Conservation (phyloP, 2,113 vertebrate species). For the Phrynosoma blainvillii region DNA sequence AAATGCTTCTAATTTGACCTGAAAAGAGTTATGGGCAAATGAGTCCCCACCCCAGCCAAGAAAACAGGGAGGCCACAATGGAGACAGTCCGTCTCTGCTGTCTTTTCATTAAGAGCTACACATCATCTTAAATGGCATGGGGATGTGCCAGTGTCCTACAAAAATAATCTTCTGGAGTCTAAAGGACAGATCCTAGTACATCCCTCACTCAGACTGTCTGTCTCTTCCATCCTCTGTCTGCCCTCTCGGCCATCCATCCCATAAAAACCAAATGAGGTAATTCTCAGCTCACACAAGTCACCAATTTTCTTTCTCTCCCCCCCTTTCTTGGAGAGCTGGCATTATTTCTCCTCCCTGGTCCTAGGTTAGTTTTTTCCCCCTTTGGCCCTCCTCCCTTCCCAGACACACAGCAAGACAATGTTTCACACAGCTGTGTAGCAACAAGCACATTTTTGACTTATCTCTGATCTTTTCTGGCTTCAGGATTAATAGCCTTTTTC, state of each 20-base stretch:
- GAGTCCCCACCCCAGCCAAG: conserved; percentile 48
- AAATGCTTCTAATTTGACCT: conserved; percentile 66
- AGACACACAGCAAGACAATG: conserved; percentile 33
- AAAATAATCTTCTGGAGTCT: conserved; percentile 56
- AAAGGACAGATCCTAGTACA: conserved; percentile 58
- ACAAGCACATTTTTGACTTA: conserved; percentile 51
- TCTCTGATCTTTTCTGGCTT: conserved; percentile 70
- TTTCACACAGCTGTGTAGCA: conserved; percentile 53
- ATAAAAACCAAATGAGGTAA: conserved; percentile 67
- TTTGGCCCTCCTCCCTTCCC: not conserved
- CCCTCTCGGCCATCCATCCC: conserved; percentile 51
- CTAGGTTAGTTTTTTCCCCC: not conserved
- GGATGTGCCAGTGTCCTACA: conserved; percentile 52
- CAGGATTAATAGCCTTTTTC: conserved; percentile 64
- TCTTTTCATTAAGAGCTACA: conserved; percentile 73
- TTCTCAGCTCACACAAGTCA: conserved; percentile 55
- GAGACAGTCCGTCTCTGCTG: conserved; percentile 66
- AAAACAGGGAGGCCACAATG: conserved; percentile 42
- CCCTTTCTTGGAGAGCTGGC: conserved; percentile 10
- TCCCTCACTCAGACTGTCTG: conserved; percentile 50
- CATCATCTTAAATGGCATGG: conserved; percentile 59
- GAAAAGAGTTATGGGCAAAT: conserved; percentile 67
- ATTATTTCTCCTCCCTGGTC: conserved; percentile 1
- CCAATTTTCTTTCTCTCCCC: conserved; percentile 49
- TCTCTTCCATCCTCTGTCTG: conserved; percentile 25